Conservation (phyloP, 2,797 vertebrate species). For the Sarcoramphus papa region DNA sequence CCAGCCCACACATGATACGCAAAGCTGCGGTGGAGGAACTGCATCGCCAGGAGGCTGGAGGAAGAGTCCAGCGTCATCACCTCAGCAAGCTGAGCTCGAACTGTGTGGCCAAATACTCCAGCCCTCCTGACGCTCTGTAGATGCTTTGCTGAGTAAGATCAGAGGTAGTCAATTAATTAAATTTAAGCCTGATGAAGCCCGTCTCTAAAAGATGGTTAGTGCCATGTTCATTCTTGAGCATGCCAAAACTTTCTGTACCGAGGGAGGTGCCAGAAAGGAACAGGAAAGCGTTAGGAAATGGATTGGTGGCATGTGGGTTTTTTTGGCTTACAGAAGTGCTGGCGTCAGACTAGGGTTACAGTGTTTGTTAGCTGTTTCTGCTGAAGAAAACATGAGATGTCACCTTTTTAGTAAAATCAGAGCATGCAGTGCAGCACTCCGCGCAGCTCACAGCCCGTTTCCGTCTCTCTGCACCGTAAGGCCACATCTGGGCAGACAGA, state of each 20-base stretch:
- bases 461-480: background rate
- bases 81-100: background rate
- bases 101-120: accelerated
- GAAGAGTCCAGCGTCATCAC: background rate
- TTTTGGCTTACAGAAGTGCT: background rate
- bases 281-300: background rate
- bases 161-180: background rate
- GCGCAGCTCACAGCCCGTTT: background rate
- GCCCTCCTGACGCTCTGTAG: background rate
- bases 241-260: background rate
- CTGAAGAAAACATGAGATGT: background rate
- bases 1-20: background rate
- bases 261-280: background rate
- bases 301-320: background rate
- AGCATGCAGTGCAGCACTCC: accelerated
- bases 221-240: background rate
- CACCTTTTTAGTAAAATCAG: background rate
- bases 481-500: background rate
- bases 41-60: background rate
- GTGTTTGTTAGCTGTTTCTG: background rate
- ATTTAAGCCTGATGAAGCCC: background rate
- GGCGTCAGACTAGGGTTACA: background rate
- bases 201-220: background rate
- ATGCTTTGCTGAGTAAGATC: background rate
- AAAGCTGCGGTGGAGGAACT: background rate